A percentile compares a stretch with the other conserved stretches of the same genome.
These are phyloP conservation scores for Ernsta delagoae DNA, from an alignment of 2,888 invertebrate genomes.

Conservation along the genomic window DNA sequence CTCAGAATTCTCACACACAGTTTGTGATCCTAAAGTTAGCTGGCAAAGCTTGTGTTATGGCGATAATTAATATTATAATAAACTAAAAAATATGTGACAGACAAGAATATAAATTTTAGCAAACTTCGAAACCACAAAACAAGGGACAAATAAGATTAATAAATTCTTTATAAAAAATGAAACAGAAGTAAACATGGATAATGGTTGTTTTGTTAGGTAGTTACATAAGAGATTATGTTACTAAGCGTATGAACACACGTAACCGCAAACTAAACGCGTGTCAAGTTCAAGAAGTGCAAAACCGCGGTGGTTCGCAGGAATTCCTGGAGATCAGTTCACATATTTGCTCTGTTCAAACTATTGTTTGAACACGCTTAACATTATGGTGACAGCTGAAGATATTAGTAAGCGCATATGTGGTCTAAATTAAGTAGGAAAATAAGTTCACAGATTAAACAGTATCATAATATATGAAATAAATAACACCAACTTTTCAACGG, in stretches of 20 bases:
- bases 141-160: neutral
- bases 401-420: no score
- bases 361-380: neutral
- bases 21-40: no score
- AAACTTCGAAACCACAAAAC: neutral
- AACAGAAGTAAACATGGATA: neutral
- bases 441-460: no score
- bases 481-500: neutral
- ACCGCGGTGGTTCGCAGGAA: constrained; percentile 23
- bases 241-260: constrained; percentile 18
- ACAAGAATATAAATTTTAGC: neutral
- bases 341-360: constrained; percentile 6
- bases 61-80: no score
- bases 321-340: constrained; percentile 26
- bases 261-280: constrained; percentile 24
- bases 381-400: neutral
- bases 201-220: no score
- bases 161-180: neutral
- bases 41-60: no score
- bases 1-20: no score
- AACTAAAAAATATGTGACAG: no score
- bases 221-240: constrained; percentile 11
- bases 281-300: constrained; percentile 32
- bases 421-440: no score
- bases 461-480: no score